Percentiles rank a stretch among this genome's conserved stretches.
These are phyloP conservation scores for Linnaemya vulpina DNA, from an alignment of 2,888 invertebrate genomes.

Conservation along the genomic window DNA sequence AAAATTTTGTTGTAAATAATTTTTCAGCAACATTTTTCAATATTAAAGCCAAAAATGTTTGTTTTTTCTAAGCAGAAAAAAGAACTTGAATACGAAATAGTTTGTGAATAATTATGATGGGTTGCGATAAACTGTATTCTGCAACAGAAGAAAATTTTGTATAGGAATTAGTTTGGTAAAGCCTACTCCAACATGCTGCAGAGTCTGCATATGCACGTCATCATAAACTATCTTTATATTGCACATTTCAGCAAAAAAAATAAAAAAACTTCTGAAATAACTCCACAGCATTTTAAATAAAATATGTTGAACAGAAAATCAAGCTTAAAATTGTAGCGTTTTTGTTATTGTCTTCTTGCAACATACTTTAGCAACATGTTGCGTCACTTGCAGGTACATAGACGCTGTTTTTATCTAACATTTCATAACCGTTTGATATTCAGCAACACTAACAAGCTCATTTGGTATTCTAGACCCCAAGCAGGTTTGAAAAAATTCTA, in stretches of 20 bases:
- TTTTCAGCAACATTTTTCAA: not conserved
- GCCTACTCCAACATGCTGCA: no score
- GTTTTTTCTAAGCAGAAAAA: no score
- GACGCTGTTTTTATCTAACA: not conserved
- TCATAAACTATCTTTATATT: no score
- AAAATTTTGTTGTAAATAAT: not conserved
- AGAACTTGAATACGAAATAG: no score
- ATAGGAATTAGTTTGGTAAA: no score
- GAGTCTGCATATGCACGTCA: no score
- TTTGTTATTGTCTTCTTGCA: not conserved
- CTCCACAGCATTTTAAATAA: not conserved
- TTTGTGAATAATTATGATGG: no score
- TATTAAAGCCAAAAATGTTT: not conserved
- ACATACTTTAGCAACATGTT: conserved; percentile 13
- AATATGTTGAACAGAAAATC: not conserved
- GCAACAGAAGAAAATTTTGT: no score
- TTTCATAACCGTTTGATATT: not conserved
- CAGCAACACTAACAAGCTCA: conserved; percentile 1
- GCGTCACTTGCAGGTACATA: not conserved
- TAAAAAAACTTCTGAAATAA: no score
- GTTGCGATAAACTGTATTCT: no score
- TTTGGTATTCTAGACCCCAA: conserved; percentile 38
- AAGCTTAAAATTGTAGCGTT: not conserved
- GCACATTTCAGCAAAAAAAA: no score
- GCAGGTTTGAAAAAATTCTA: conserved; percentile 30